Conservation (phyloP, 2,113 vertebrate species). For the Pachypanchax playfairii region DNA sequence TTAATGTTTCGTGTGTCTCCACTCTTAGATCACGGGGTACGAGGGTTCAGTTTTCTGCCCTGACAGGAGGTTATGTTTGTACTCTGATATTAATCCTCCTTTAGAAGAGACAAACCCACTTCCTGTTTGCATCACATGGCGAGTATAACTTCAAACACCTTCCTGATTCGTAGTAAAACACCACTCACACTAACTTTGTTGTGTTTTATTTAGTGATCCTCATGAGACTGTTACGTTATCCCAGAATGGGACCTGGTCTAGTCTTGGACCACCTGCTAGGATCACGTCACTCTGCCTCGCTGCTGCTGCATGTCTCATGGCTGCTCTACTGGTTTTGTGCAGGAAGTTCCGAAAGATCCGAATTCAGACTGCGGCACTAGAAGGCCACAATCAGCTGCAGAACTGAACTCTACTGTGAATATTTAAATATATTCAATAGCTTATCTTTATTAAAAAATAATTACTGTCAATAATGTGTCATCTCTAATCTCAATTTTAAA, state of each 20-base stretch:
- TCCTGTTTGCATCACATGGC: constrained; percentile 49
- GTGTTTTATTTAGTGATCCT: constrained; percentile 32
- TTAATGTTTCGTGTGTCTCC: background rate
- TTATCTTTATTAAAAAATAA: no score
- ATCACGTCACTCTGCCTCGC: constrained; percentile 27
- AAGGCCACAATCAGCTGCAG: constrained; percentile 18
- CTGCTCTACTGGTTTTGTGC: constrained; percentile 26
- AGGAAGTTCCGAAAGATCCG: constrained; percentile 44
- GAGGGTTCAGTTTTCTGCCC: constrained; percentile 79
- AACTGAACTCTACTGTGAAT: no score
- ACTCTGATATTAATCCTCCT: constrained; percentile 40
- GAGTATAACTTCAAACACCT: constrained; percentile 1
- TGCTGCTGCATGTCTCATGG: constrained; percentile 45
- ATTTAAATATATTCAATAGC: no score
- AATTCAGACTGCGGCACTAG: constrained; percentile 37
- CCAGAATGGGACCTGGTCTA: constrained; percentile 4
- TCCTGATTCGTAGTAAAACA: fast-evolving
- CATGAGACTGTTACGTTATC: background rate
- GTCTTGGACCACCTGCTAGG: no score
- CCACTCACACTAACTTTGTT: background rate
- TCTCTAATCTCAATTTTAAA: no score
- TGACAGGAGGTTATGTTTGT: constrained; percentile 74
- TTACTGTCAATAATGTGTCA: no score
- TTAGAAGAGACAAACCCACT: constrained; percentile 10
- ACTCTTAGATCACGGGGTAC: constrained; percentile 78